Evolutionary conservation across 2,888 invertebrate genomes (phyloP).

Genomic region (Bursaphelenchus okinawaensis): DNA sequence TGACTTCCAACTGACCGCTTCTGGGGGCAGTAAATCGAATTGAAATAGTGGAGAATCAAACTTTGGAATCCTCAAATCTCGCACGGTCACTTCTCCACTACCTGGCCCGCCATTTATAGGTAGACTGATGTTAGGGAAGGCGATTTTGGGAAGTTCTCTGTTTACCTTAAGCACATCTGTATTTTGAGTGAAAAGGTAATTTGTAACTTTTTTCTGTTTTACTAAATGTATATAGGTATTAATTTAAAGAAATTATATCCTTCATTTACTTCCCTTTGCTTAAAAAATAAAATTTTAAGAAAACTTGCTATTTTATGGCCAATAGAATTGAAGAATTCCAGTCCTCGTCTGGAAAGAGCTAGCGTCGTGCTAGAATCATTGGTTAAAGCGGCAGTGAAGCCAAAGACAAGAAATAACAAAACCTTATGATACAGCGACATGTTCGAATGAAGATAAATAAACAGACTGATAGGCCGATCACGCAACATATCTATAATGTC

Average conservation of each 20-base stretch:
- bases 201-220: too few species aligned
- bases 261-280: too few species aligned
- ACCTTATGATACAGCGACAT: too few species aligned
- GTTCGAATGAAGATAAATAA: too few species aligned
- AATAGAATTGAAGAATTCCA: slow-evolving; percentile 32
- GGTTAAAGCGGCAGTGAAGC: too few species aligned
- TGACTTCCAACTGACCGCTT: slow-evolving; percentile 39
- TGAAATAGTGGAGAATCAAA: slow-evolving; percentile 40
- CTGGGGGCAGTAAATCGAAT: slow-evolving; percentile 27
- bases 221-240: too few species aligned
- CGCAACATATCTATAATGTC: too few species aligned
- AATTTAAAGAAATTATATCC: too few species aligned
- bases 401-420: too few species aligned
- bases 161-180: too few species aligned
- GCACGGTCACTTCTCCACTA: slow-evolving; percentile 34
- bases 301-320: slow-evolving; percentile 31
- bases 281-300: not conserved
- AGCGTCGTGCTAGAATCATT: not conserved
- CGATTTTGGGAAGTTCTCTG: slow-evolving; percentile 45
- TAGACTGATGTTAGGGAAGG: slow-evolving; percentile 38
- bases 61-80: slow-evolving; percentile 36
- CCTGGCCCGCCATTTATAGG: slow-evolving; percentile 42
- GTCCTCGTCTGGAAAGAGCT: slow-evolving; percentile 19
- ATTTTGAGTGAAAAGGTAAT: too few species aligned
- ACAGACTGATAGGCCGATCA: too few species aligned